Evolutionary conservation across 2,113 vertebrate genomes (phyloP).

Genomic region (Ivindomyrus marchei): DNA sequence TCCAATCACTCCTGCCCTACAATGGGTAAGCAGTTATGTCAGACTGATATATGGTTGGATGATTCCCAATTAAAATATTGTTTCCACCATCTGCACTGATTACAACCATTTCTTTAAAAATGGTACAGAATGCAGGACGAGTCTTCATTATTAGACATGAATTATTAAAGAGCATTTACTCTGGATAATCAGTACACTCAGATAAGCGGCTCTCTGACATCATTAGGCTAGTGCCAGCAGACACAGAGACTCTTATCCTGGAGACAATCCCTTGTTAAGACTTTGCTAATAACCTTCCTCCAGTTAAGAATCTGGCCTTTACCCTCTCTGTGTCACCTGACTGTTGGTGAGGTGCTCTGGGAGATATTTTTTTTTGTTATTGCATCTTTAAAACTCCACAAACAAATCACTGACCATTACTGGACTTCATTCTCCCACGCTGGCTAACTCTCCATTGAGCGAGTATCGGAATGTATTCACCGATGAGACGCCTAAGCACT

Average conservation of each 20-base stretch:
- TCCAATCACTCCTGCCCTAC: not conserved
- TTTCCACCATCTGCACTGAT: not conserved
- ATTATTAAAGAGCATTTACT: not conserved
- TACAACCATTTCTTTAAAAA: not conserved
- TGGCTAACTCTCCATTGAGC: not conserved
- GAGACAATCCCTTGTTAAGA: constrained; percentile 6
- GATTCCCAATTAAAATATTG: not conserved
- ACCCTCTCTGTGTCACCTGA: not conserved
- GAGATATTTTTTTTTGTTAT: not conserved
- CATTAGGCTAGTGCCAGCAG: not conserved
- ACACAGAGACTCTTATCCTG: not conserved
- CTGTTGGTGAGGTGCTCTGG: not conserved
- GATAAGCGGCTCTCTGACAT: not conserved
- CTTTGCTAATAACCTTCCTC: constrained; percentile 13
- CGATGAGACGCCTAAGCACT: too few relatives aligned
- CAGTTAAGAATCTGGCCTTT: not conserved
- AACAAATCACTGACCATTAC: not conserved
- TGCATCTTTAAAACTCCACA: not conserved
- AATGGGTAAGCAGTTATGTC: not conserved
- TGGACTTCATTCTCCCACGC: not conserved
- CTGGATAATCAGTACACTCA: not conserved
- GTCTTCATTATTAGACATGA: not conserved
- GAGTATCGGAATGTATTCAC: too few relatives aligned
- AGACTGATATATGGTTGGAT: not conserved
- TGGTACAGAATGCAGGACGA: not conserved